phyloP scores from a whole-genome alignment of 2,113 vertebrate species.

The Grantiella picta region DNA sequence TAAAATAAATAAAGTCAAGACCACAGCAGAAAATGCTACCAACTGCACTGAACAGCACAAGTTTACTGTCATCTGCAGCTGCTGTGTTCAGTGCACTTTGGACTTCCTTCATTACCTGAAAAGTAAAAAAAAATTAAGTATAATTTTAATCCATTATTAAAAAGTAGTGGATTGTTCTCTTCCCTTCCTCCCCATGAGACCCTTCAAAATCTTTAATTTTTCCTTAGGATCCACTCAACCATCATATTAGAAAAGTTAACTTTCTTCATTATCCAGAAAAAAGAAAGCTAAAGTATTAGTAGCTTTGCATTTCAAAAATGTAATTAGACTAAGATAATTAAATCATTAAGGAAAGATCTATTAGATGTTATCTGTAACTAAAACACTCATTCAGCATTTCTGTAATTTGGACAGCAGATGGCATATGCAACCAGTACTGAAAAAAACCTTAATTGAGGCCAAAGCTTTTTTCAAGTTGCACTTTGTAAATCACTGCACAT shows the following conservation, averaged over 20 bases:
- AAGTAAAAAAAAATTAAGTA: background rate
- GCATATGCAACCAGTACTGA: slow-evolving; percentile 63
- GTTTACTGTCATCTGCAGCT: slow-evolving; percentile 94
- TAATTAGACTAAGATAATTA: slow-evolving; percentile 12
- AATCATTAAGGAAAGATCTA: background rate
- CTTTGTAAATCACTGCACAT: background rate
- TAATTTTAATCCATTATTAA: background rate
- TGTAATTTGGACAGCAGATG: slow-evolving; percentile 71
- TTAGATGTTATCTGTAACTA: background rate
- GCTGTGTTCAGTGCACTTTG: slow-evolving; percentile 95
- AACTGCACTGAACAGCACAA: slow-evolving; percentile 90
- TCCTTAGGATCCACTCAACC: background rate
- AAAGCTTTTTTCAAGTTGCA: background rate
- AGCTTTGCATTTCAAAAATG: background rate
- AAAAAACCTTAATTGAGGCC: background rate
- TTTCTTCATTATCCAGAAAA: background rate
- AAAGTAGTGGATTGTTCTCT: background rate
- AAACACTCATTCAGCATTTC: slow-evolving; percentile 31
- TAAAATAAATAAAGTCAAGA: slow-evolving; percentile 96
- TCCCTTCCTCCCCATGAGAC: background rate
- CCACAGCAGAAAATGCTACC: slow-evolving; percentile 94
- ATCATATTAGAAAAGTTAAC: background rate
- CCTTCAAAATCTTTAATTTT: background rate
- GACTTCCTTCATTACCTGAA: slow-evolving; percentile 97
- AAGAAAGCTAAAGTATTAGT: background rate